These are phyloP conservation scores for Bergia sp. DNA, from an alignment of 92 coral and sea anemone genomes.

Conservation along the genomic window DNA sequence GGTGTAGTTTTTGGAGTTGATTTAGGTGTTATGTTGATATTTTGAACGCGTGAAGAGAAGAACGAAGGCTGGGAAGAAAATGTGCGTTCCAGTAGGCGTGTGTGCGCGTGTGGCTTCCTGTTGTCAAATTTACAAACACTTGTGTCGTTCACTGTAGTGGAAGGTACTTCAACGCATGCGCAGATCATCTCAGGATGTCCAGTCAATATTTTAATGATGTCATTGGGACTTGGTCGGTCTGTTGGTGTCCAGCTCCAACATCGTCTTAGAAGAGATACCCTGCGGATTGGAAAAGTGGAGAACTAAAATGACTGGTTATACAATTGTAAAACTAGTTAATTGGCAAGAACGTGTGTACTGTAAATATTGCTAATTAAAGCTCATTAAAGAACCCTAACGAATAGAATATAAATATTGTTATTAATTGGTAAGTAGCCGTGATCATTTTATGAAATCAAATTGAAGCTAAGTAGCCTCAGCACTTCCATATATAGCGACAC, in stretches of 20 bases:
- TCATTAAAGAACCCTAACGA: no score
- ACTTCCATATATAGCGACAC: no score
- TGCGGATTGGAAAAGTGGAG: background rate
- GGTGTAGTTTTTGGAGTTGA: constrained; percentile 30
- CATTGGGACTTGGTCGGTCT: constrained; percentile 24
- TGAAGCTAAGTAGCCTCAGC: no score
- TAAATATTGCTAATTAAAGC: background rate
- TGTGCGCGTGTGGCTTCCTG: constrained; percentile 2
- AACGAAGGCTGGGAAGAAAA: constrained; percentile 23
- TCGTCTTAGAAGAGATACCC: constrained; percentile 10
- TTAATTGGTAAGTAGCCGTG: no score
- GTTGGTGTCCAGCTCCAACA: constrained; percentile 39
- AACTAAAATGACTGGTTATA: background rate
- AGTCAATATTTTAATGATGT: background rate
- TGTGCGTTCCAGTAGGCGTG: constrained; percentile 1
- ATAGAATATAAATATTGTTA: no score
- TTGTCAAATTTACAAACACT: constrained; percentile 32
- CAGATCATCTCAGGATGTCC: constrained; percentile 27
- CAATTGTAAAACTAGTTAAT: background rate
- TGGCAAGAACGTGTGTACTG: background rate
- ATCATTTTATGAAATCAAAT: no score
- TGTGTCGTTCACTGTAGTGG: constrained; percentile 37
- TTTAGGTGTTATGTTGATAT: constrained; percentile 13
- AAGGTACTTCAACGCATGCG: constrained; percentile 41
- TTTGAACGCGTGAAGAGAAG: constrained; percentile 26